Evolutionary conservation across 2,888 invertebrate species (phyloP).

Genomic region (Anticlea derivata): DNA sequence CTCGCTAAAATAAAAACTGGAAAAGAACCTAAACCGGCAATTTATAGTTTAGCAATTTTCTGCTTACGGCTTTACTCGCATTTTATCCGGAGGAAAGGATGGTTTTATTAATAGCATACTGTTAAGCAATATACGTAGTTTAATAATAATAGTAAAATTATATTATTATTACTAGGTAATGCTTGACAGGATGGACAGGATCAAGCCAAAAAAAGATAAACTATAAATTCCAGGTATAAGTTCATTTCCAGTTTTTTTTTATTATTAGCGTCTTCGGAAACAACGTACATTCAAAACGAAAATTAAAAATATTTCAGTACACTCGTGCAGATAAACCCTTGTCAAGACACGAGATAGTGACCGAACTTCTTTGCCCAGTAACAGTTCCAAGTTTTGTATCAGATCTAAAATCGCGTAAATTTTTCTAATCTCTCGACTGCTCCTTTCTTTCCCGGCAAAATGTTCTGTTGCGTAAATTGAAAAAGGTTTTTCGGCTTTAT

Average conservation of each 20-base stretch:
- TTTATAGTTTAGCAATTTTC: too few species aligned
- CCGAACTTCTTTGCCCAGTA: slow-evolving; percentile 15
- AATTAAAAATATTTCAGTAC: slow-evolving; percentile 17
- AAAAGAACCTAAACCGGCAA: background rate
- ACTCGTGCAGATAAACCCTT: slow-evolving; percentile 18
- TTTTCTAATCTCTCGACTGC: slow-evolving; percentile 23
- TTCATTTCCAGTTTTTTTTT: too few species aligned
- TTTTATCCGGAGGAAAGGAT: too few species aligned
- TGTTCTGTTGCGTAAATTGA: slow-evolving; percentile 23
- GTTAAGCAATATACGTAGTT: too few species aligned
- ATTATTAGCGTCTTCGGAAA: too few species aligned
- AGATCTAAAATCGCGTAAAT: slow-evolving; percentile 23
- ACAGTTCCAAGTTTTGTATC: slow-evolving; percentile 22
- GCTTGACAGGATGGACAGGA: too few species aligned
- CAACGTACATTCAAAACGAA: slow-evolving; percentile 5
- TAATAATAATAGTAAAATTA: too few species aligned
- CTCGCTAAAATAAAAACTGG: background rate
- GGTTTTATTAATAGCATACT: too few species aligned
- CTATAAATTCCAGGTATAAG: too few species aligned
- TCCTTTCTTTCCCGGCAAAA: slow-evolving; percentile 12
- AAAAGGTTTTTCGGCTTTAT: slow-evolving; percentile 22
- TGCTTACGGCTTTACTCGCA: too few species aligned
- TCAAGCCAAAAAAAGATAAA: too few species aligned
- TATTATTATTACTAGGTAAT: too few species aligned
- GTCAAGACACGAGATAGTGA: slow-evolving; percentile 17